These are phyloP conservation scores for Rattus rattus DNA, from an alignment of 2,113 vertebrate genomes.

Conservation along the genomic window DNA sequence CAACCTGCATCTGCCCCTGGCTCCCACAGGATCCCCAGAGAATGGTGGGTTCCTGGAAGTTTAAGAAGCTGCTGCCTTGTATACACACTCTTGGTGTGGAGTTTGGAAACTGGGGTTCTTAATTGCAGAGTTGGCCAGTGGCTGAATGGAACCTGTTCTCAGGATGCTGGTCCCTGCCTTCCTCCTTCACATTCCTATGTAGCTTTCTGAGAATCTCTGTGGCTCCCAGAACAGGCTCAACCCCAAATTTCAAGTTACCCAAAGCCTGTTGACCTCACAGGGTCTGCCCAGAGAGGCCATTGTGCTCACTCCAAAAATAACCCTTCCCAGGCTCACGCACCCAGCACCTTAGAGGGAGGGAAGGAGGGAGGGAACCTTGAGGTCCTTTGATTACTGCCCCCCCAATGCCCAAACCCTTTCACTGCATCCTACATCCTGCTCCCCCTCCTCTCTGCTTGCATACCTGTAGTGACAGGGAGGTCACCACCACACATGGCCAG, in stretches of 20 bases:
- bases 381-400: not conserved
- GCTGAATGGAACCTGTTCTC: not conserved
- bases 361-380: not conserved
- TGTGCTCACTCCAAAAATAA: not conserved
- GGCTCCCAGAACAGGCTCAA: not conserved
- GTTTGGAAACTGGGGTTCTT: slow-evolving; percentile 23
- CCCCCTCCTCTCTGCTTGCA: not conserved
- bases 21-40: not conserved
- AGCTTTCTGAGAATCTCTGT: not conserved
- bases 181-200: not conserved
- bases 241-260: not conserved
- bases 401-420: not conserved
- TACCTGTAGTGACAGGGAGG: not conserved
- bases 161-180: not conserved
- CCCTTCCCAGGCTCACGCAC: not conserved
- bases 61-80: not conserved
- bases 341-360: not conserved
- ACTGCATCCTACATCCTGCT: not conserved
- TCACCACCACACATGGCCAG: not conserved
- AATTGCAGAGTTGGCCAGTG: not conserved
- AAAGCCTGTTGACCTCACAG: not conserved
- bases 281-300: not conserved
- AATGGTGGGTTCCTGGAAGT: no score
- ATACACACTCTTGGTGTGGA: not conserved
- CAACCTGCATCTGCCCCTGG: not conserved